Conservation (phyloP, 2,888 invertebrate species). For the Hylaea fasciaria region DNA sequence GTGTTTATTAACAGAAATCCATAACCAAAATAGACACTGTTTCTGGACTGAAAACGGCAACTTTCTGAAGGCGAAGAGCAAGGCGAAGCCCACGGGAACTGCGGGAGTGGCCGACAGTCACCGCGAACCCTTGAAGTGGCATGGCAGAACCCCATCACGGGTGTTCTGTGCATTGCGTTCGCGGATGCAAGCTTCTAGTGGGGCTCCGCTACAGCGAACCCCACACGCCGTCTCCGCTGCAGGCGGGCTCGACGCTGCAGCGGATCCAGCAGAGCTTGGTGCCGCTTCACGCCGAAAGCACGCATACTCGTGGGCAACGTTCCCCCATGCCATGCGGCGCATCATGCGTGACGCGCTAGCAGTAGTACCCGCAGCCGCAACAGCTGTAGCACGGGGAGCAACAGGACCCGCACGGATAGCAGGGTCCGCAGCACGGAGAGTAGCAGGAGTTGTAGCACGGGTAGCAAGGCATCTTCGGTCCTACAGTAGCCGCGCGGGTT, state of each 20-base stretch:
- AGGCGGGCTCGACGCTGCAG: background rate
- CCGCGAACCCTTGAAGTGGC: background rate
- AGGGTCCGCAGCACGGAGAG: slow-evolving; percentile 55
- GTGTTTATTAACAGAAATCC: slow-evolving; percentile 53
- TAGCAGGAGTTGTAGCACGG: slow-evolving; percentile 53
- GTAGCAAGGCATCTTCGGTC: slow-evolving; percentile 60
- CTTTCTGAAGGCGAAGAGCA: slow-evolving; percentile 22
- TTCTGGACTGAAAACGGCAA: slow-evolving; percentile 33
- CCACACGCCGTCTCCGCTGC: background rate
- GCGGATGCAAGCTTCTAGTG: slow-evolving; percentile 4
- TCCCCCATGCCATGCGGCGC: background rate
- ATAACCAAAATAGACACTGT: slow-evolving; percentile 46
- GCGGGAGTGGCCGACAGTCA: too few relatives aligned
- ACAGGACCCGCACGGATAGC: slow-evolving; percentile 58
- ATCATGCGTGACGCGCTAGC: slow-evolving; percentile 32
- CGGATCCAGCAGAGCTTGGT: background rate
- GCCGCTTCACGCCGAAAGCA: background rate
- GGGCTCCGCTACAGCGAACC: slow-evolving; percentile 8
- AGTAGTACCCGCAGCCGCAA: slow-evolving; percentile 52
- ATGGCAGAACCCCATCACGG: background rate
- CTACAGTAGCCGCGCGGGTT: slow-evolving; percentile 37
- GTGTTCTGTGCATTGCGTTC: background rate
- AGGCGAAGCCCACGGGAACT: too few relatives aligned
- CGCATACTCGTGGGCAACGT: background rate
- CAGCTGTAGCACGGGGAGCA: slow-evolving; percentile 57